Conservation (phyloP, 2,797 vertebrate species). For the Trachops cirrhosus region DNA sequence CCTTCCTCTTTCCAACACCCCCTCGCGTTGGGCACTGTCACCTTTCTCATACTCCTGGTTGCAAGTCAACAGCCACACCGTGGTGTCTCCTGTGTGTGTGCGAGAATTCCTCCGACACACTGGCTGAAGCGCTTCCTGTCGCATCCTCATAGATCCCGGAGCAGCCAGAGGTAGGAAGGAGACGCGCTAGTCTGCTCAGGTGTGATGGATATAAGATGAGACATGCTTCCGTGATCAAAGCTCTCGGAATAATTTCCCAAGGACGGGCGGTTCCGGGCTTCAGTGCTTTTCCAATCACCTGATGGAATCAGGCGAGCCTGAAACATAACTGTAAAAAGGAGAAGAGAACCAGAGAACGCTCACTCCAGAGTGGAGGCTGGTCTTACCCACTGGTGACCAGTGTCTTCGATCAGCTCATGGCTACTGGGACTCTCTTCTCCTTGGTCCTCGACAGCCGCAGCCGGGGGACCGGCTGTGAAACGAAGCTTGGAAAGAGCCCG, state of each 20-base stretch:
- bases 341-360: not conserved
- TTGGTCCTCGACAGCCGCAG: not conserved
- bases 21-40: fast-evolving
- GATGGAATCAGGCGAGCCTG: not conserved
- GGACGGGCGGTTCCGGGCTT: conserved; percentile 61
- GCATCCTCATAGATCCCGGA: conserved; percentile 46
- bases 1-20: not conserved
- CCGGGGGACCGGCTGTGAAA: not conserved
- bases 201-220: conserved; percentile 54
- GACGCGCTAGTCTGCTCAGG: conserved; percentile 61
- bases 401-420: not conserved
- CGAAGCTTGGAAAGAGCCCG: not conserved
- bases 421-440: not conserved
- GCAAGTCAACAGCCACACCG: fast-evolving
- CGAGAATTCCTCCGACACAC: conserved; percentile 51
- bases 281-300: not conserved
- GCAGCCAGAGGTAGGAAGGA: not conserved
- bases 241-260: conserved; percentile 64
- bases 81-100: fast-evolving
- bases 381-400: not conserved
- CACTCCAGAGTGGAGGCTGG: not conserved
- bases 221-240: conserved; percentile 55
- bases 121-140: conserved; percentile 51
- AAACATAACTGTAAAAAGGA: not conserved
- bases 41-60: not conserved